Base-by-base conservation (phyloP, 2,888 invertebrate species). In the Capitulum mitella region DNA sequence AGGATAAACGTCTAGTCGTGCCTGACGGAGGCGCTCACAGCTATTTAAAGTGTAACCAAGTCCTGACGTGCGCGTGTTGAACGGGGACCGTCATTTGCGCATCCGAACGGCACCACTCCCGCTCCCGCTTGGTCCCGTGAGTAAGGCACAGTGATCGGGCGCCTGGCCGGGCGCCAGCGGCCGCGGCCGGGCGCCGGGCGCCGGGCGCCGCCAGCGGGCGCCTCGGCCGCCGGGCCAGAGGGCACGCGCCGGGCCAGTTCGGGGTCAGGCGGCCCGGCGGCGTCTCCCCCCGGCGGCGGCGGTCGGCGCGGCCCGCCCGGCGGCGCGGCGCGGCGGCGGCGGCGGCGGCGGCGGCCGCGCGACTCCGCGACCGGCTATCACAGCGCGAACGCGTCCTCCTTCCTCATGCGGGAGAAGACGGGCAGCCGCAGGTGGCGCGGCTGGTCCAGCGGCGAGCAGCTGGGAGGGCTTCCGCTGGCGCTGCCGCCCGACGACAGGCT, bases 381-480 rank as follows among this genome's bases (percentile, higher is more conserved):
- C 58, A 70, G 70, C 37, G 70, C 37, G 76, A 76, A 37, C 22
- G 76, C 16, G 76, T 43, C 48, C 46, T n/a, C 70, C 37, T 37
- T 43, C 19, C 46, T n/a, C 76, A 76, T 46, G 43, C 76, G 76
- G 14, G 76, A 76, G 76, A 76, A 76, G 46, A 76, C 76, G 16
- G 76, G 76, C n/a, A 76, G 76, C 29, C 46, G 46, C 10, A 48
- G 46, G 46, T 48, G 29, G 76, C 46, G 76, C 43, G 76, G 43
- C 76, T 43, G 76, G 46, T 43, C 43, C 26, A 76, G 76, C 46
- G 76, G 76, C 3, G 46, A 29, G 70, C 2, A 37, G 70, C 70
- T 70, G 46, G 76, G 76, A n/a, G 76, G 76, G 46, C 76, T 76
- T n/a, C 76, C 48, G 76, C 76, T 76, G 46, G 46, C n/a, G 46